These are phyloP conservation scores for Caiman crocodilus DNA, from an alignment of 2,797 vertebrate genomes.

Conservation along the genomic window DNA sequence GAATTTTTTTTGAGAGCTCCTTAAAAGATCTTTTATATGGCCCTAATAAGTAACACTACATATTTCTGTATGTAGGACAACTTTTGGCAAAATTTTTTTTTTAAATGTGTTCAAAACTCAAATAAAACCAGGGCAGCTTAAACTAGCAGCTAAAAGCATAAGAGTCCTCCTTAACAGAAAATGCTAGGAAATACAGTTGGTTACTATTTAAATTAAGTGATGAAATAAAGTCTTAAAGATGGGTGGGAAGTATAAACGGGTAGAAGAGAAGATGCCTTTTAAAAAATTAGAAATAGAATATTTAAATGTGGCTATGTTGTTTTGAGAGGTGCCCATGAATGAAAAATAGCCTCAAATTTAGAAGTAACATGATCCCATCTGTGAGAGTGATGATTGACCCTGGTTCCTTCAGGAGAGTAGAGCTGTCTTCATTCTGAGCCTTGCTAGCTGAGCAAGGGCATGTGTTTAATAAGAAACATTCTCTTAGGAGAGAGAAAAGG, in stretches of 20 bases:
- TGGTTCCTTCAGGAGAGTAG: neutral
- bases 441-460: slow-evolving; percentile 6
- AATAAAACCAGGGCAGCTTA: no score
- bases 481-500: neutral
- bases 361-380: neutral
- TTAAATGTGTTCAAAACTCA: no score
- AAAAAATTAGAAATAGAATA: neutral
- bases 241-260: neutral
- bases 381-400: neutral
- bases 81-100: no score
- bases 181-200: neutral
- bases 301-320: neutral
- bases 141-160: neutral
- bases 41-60: no score
- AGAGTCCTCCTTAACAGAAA: neutral
- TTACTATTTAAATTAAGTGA: neutral
- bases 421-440: neutral
- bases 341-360: neutral
- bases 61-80: no score
- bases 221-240: neutral
- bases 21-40: no score
- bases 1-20: no score
- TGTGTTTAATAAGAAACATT: neutral
- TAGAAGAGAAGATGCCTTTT: neutral
- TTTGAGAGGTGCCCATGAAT: neutral